phyloP scores from a whole-genome alignment of 2,888 invertebrate genomes.

The Tetragonisca angustula region DNA sequence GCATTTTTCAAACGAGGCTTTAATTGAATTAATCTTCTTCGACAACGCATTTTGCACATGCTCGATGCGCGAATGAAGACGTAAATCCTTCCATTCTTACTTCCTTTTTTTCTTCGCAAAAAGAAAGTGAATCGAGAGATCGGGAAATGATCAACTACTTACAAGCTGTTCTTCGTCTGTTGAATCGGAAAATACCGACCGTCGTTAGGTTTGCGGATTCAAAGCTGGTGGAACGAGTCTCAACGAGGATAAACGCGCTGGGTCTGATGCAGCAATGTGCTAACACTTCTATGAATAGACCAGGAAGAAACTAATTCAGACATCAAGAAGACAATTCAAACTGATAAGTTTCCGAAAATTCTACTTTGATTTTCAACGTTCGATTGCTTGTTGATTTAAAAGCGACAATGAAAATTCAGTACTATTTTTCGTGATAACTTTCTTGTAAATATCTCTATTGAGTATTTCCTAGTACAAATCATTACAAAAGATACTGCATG shows the following conservation, averaged over 20 bases:
- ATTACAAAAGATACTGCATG: no score
- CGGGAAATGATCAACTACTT: neutral
- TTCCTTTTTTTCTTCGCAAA: neutral
- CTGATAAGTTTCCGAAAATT: no score
- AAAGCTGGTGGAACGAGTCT: conserved; percentile 18
- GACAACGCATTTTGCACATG: neutral
- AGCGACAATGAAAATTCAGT: no score
- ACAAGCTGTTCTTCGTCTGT: neutral
- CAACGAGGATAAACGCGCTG: conserved; percentile 7
- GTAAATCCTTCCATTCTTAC: neutral
- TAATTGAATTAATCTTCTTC: neutral
- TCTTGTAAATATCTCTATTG: no score
- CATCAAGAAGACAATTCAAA: neutral
- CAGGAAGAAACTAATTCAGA: neutral
- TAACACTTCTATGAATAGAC: neutral
- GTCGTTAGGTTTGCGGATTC: conserved; percentile 23
- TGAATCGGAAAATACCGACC: conserved; percentile 23
- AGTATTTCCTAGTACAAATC: no score
- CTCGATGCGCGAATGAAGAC: neutral
- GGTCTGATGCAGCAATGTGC: neutral
- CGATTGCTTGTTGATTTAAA: no score
- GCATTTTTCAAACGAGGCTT: neutral
- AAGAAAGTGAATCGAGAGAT: neutral
- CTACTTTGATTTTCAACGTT: no score
- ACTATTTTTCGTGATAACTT: no score